Conservation (phyloP, 2,113 vertebrate genomes). For the Gavialis gangeticus region DNA sequence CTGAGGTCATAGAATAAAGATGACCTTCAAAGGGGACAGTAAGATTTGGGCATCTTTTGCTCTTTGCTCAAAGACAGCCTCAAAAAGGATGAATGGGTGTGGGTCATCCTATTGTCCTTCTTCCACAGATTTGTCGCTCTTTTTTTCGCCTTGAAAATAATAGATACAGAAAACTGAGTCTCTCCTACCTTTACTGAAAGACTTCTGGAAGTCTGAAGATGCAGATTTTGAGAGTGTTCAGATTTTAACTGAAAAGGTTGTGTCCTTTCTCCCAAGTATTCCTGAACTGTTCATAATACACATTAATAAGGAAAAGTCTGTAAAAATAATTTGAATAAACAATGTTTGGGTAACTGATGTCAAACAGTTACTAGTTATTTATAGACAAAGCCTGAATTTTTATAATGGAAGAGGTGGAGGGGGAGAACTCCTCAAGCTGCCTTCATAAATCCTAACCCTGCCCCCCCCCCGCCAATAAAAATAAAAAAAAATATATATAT, state of each 20-base stretch:
- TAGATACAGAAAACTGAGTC: not conserved
- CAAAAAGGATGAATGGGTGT: not conserved
- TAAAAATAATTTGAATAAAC: not conserved
- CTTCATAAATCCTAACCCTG: not conserved
- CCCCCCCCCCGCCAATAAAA: too few species aligned
- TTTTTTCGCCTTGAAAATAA: not conserved
- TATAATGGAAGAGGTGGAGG: not conserved
- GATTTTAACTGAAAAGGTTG: not conserved
- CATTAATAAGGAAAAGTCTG: slow-evolving; percentile 11
- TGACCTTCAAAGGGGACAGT: not conserved
- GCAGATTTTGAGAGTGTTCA: not conserved
- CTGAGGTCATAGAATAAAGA: not conserved
- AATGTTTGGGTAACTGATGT: not conserved
- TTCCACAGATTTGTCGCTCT: not conserved
- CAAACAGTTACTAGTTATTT: not conserved
- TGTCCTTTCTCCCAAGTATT: not conserved
- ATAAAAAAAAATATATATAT: too few species aligned
- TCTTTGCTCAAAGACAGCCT: not conserved
- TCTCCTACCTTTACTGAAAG: not conserved
- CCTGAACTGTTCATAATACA: not conserved
- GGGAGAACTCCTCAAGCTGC: not conserved
- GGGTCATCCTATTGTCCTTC: not conserved
- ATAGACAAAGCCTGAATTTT: not conserved
- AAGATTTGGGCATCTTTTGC: too few species aligned
- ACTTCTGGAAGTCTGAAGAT: not conserved